Percentiles rank a stretch among this genome's conserved stretches.
Conservation (phyloP, 2,113 vertebrate species). For the Meleagris gallopavo region DNA sequence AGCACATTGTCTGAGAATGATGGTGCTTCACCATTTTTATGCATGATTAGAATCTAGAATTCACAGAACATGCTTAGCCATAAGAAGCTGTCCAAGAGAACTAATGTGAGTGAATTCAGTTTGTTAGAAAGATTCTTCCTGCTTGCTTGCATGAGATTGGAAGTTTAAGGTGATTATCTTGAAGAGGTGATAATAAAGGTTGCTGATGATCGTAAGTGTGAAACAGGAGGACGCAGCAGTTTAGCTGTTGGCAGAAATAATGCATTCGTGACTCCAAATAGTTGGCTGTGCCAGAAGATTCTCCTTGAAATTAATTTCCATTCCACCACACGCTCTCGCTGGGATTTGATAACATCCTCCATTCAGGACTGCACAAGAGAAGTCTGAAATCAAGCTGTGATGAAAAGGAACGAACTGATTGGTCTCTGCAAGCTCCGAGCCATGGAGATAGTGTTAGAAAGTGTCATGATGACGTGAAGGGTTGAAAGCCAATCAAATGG, state of each 20-base stretch:
- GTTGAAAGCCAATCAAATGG: not conserved
- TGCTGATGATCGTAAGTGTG: not conserved
- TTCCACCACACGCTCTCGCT: not conserved
- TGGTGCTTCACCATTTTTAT: not conserved
- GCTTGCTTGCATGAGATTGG: not conserved
- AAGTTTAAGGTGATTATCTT: not conserved
- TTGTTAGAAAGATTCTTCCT: not conserved
- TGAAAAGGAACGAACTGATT: not conserved
- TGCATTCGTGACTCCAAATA: not conserved
- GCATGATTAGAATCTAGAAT: not conserved
- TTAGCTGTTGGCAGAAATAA: not conserved
- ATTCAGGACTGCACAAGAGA: not conserved
- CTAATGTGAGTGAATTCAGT: not conserved
- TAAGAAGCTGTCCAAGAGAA: not conserved
- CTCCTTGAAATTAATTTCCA: not conserved
- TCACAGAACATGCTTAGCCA: not conserved
- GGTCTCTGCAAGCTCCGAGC: conserved; percentile 37
- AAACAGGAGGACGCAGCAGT: not conserved
- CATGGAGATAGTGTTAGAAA: conserved; percentile 43
- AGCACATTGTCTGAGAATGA: not conserved
- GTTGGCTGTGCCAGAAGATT: not conserved
- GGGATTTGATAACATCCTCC: conserved; percentile 13
- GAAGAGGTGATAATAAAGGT: not conserved
- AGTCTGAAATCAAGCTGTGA: not conserved
- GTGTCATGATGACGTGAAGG: not conserved